Percentiles rank a stretch among this genome's conserved stretches.
Conservation (phyloP, 2,797 vertebrate species). For the Gymnoscopelus braueri region DNA sequence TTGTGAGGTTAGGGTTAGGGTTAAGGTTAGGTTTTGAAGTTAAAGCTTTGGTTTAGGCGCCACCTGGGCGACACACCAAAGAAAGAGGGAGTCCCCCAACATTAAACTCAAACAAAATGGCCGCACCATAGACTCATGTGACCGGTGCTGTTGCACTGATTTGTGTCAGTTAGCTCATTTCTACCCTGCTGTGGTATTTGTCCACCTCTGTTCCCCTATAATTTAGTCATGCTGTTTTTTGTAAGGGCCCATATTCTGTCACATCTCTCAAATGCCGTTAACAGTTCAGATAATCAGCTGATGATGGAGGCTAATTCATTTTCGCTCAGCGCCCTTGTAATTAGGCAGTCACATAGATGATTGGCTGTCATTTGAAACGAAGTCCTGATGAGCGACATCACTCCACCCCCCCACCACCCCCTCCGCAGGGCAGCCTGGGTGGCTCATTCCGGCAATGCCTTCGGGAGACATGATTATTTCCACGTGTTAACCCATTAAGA, state of each 20-base stretch:
- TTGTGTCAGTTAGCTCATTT: too few species aligned
- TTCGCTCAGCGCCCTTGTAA: conserved; percentile 69
- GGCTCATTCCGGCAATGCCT: conserved; percentile 66
- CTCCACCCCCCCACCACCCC: conserved; percentile 41
- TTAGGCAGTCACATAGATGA: conserved; percentile 66
- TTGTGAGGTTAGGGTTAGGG: too few species aligned
- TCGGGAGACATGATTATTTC: conserved; percentile 59
- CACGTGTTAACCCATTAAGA: too few species aligned
- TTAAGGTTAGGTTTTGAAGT: too few species aligned
- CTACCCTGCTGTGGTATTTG: neutral
- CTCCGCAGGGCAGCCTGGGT: conserved; percentile 20
- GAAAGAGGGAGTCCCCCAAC: too few species aligned
- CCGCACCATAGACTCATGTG: too few species aligned
- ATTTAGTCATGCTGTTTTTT: conserved; percentile 50
- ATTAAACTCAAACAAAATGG: too few species aligned
- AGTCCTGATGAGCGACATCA: conserved; percentile 43
- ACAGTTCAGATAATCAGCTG: conserved; percentile 52
- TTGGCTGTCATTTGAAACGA: conserved; percentile 59
- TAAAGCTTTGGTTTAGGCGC: too few species aligned
- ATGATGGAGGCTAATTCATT: conserved; percentile 72
- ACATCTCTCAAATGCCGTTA: conserved; percentile 47
- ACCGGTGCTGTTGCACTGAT: too few species aligned
- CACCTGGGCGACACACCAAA: too few species aligned
- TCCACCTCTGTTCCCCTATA: conserved; percentile 38
- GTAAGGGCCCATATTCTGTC: conserved; percentile 36